Evolutionary conservation across 2,888 invertebrate species (phyloP).

Genomic region (Tenthredo amoena): DNA sequence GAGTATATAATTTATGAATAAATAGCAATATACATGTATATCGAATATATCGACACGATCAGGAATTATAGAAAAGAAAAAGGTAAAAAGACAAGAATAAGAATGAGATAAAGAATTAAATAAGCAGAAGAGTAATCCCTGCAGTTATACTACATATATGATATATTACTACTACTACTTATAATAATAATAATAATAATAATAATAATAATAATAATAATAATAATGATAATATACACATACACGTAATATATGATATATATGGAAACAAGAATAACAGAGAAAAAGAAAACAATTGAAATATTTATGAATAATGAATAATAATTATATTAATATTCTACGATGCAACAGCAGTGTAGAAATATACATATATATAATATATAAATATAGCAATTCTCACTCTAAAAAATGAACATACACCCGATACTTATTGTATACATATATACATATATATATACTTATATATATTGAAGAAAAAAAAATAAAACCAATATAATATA

Average conservation of each 20-base stretch:
- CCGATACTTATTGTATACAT: slow-evolving; percentile 71
- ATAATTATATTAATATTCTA: slow-evolving; percentile 3
- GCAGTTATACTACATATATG: neutral
- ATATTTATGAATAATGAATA: slow-evolving; percentile 12
- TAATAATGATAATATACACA: neutral
- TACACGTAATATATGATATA: neutral
- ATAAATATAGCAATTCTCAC: slow-evolving; percentile 58
- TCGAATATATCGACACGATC: neutral
- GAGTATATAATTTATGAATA: neutral
- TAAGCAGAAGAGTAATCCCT: neutral
- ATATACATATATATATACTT: slow-evolving; percentile 59
- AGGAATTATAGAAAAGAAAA: neutral
- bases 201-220: neutral
- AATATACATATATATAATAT: neutral
- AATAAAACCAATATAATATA: slow-evolving; percentile 67
- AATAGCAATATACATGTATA: slow-evolving; percentile 15
- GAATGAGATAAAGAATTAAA: neutral
- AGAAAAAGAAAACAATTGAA: neutral
- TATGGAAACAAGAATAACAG: neutral
- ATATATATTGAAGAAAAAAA: slow-evolving; percentile 55
- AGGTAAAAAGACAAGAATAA: neutral
- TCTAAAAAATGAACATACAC: slow-evolving; percentile 71
- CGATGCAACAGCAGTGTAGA: neutral
- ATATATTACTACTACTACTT: neutral
- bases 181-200: too few relatives aligned